Percentiles rank a stretch among this genome's conserved stretches.
Evolutionary conservation across 1,140 invertebrate genomes (phyloP).

Genomic region (Geopemphigus sp.): DNA sequence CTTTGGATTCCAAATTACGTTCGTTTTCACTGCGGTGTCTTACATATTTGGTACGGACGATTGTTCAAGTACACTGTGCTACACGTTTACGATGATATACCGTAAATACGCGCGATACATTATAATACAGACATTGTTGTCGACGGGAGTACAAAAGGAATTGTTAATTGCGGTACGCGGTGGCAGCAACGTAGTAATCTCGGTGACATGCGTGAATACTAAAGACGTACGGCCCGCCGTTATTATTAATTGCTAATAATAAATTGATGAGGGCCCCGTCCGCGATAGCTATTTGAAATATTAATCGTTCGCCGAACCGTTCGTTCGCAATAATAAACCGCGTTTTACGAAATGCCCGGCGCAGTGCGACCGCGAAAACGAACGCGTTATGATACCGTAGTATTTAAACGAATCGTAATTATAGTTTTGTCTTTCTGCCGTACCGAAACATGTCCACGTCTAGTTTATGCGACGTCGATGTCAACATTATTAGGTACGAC

Average conservation of each 20-base stretch:
- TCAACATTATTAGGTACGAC: too few species aligned
- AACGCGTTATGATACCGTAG: too few species aligned
- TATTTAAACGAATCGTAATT: too few species aligned
- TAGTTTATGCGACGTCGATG: too few species aligned
- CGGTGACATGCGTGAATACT: background rate
- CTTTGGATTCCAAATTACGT: too few species aligned
- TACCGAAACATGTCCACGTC: background rate
- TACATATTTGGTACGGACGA: too few species aligned
- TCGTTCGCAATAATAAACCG: background rate
- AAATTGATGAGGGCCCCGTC: background rate
- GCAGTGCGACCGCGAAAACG: too few species aligned
- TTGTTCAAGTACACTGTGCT: too few species aligned
- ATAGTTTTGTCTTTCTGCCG: too few species aligned
- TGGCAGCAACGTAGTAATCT: background rate
- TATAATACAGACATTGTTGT: background rate
- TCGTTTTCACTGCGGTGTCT: too few species aligned
- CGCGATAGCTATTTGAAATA: background rate
- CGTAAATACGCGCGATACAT: background rate
- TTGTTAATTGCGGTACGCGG: background rate
- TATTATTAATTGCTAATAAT: conserved; percentile 33
- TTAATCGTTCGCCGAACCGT: background rate
- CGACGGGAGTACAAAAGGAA: background rate
- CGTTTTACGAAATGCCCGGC: background rate
- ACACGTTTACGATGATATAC: too few species aligned
- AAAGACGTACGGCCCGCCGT: background rate